A percentile compares a stretch with the other conserved stretches of the same genome.
Conservation (phyloP, 2,888 invertebrate genomes). For the Dexiosoma caninum region DNA sequence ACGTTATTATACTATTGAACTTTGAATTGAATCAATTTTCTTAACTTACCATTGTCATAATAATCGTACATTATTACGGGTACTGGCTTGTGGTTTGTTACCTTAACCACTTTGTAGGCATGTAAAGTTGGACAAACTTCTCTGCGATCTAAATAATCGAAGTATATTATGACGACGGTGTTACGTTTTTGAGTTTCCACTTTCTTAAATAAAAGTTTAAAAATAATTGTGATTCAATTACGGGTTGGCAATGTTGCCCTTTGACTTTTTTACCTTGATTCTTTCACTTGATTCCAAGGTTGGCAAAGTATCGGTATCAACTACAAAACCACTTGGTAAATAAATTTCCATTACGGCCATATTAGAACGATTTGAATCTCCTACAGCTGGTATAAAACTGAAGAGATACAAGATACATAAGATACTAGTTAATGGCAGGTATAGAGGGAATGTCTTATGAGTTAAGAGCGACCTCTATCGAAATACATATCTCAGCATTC, state of each 20-base stretch:
- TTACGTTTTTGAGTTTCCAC: slow-evolving; percentile 85
- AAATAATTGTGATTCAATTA: neutral
- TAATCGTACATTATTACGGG: slow-evolving; percentile 93
- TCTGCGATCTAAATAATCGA: slow-evolving; percentile 83
- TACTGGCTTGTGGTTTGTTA: slow-evolving; percentile 91
- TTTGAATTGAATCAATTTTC: neutral
- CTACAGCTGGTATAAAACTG: slow-evolving; percentile 73
- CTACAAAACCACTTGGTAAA: slow-evolving; percentile 93
- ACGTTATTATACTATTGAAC: neutral
- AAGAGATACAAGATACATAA: neutral
- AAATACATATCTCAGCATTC: too few species aligned
- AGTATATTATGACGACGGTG: slow-evolving; percentile 84
- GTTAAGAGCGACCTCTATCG: too few species aligned
- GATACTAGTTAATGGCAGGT: too few species aligned
- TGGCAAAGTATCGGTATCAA: slow-evolving; percentile 88
- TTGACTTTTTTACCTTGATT: slow-evolving; percentile 72
- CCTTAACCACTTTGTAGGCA: slow-evolving; percentile 90
- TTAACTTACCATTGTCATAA: slow-evolving; percentile 91
- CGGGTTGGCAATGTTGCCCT: too few species aligned
- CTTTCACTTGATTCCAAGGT: slow-evolving; percentile 80
- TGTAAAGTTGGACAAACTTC: slow-evolving; percentile 93
- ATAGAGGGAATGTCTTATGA: too few species aligned
- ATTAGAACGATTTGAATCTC: slow-evolving; percentile 81
- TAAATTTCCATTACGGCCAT: slow-evolving; percentile 94
- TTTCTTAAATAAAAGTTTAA: slow-evolving; percentile 73